Base-by-base conservation (phyloP, 1,140 invertebrate genomes). In the Hyles euphorbiae region DNA sequence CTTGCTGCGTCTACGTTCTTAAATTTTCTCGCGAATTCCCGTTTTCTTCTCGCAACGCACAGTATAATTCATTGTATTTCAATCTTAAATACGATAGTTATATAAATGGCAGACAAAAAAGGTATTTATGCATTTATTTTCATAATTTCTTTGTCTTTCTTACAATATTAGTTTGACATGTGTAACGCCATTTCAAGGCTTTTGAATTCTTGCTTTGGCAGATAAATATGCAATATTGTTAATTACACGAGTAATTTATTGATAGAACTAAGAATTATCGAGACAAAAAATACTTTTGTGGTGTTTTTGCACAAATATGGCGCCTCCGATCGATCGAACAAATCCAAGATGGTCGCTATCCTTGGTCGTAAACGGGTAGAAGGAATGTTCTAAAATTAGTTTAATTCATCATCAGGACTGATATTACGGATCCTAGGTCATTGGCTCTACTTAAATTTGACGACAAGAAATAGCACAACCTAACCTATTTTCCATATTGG, bases 101-200 rank as follows among this genome's bases (percentile, higher is more conserved):
- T 76, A 73, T 75, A 76, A 81, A 87, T 87, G 84, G 82, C 84
- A 70, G 84, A 87, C 72, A 87, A 85, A 68, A 87, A 87, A 87
- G 83, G 84, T 87, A 85, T 85, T 83, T 84, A 87, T 81, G 60
- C 73, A 56, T 61, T 81, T 81, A 68, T 74, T 72, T 77, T 68
- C 65, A 45, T 72, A 73, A 67, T 78, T 76, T 77, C 78, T 83
- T 83, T 83, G 79, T 83, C 79, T 75, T 76, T 75, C 58, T 76
- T 66, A 72, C 64, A 58, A 64, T 68, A 63, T 54, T 58, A 70
- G 33, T 66, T 76, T 85, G 82, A 82, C 83, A 87, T 85, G 74
- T 78, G 82, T 85, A 87, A 85, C 81, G 79, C 82, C 82, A 83
- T 79, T 68, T 54, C 36, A 53, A 56, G 63, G 60, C 70, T 65